A percentile compares a stretch with the other conserved stretches of the same genome.
Evolutionary conservation across 2,888 invertebrate species (phyloP).

Genomic region (Ophonus ardosiacus): DNA sequence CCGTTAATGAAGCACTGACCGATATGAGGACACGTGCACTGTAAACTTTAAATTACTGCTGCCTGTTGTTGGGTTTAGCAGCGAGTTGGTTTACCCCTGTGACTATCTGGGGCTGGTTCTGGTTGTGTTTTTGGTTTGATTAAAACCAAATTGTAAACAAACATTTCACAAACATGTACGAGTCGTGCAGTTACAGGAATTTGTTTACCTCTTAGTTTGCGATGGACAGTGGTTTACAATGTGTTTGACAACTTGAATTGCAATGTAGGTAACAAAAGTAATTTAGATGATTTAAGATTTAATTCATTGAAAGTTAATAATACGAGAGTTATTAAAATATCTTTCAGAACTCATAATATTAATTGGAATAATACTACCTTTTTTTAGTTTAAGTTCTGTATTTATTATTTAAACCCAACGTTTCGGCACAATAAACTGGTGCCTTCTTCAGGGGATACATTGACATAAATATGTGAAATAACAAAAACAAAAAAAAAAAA

Average conservation of each 20-base stretch:
- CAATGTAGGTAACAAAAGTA: background rate
- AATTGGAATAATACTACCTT: too few species aligned
- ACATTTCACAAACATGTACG: slow-evolving; percentile 24
- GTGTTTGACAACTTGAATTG: background rate
- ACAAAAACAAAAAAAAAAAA: too few species aligned
- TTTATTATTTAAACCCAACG: too few species aligned
- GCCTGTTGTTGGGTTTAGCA: background rate
- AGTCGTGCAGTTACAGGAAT: background rate
- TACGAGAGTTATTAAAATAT: too few species aligned
- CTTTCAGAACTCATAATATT: too few species aligned
- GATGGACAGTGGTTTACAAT: background rate
- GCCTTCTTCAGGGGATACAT: too few species aligned
- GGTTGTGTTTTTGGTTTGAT: slow-evolving; percentile 22
- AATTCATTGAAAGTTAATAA: too few species aligned
- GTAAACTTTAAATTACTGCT: slow-evolving; percentile 57
- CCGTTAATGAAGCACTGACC: slow-evolving; percentile 61
- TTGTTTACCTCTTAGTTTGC: background rate
- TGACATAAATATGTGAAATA: too few species aligned
- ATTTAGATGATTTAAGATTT: too few species aligned
- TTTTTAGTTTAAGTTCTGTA: too few species aligned
- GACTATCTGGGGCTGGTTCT: background rate
- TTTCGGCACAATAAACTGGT: too few species aligned
- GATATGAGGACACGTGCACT: slow-evolving; percentile 43
- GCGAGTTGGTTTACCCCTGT: slow-evolving; percentile 14
- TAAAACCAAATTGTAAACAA: slow-evolving; percentile 35